Conservation (phyloP, 2,113 vertebrate genomes). For the Myotis brandtii region DNA sequence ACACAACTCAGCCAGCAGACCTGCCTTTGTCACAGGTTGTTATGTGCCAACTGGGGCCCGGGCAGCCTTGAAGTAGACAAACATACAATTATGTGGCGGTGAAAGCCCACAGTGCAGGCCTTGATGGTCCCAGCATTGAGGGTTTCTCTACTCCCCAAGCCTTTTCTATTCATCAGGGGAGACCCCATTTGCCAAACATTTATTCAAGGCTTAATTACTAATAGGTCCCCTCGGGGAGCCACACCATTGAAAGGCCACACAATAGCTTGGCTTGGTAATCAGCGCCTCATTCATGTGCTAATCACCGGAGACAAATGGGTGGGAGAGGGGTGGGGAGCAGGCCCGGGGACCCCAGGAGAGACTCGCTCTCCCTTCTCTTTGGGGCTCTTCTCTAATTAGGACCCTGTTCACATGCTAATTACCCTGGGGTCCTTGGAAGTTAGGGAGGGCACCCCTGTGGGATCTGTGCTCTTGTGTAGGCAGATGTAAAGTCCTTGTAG, state of each 20-base stretch:
- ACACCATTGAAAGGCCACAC: slow-evolving; percentile 71
- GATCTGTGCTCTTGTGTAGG: not conserved
- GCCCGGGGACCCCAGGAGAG: slow-evolving; percentile 68
- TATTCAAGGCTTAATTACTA: slow-evolving; percentile 84
- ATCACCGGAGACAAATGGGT: slow-evolving; percentile 82
- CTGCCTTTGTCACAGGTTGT: not conserved
- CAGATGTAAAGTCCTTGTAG: not conserved
- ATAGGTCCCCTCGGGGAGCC: slow-evolving; percentile 81
- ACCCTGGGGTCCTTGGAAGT: slow-evolving; percentile 72
- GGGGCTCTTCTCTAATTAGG: slow-evolving; percentile 77
- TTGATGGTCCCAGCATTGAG: slow-evolving; percentile 10
- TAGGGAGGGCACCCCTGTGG: slow-evolving; percentile 64
- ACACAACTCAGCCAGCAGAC: not conserved
- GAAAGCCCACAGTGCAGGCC: slow-evolving; percentile 55
- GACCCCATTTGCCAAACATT: slow-evolving; percentile 86
- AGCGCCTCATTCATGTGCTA: slow-evolving; percentile 83
- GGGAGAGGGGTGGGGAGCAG: slow-evolving; percentile 68
- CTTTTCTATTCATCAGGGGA: slow-evolving; percentile 77
- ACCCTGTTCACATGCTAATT: slow-evolving; percentile 82
- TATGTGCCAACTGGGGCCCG: not conserved
- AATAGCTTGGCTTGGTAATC: slow-evolving; percentile 84
- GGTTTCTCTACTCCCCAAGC: slow-evolving; percentile 69
- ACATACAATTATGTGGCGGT: slow-evolving; percentile 55
- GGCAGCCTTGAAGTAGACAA: slow-evolving; percentile 75
- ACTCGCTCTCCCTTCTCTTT: not conserved